Conservation (phyloP, 2,113 vertebrate genomes). For the Caracal caracal region DNA sequence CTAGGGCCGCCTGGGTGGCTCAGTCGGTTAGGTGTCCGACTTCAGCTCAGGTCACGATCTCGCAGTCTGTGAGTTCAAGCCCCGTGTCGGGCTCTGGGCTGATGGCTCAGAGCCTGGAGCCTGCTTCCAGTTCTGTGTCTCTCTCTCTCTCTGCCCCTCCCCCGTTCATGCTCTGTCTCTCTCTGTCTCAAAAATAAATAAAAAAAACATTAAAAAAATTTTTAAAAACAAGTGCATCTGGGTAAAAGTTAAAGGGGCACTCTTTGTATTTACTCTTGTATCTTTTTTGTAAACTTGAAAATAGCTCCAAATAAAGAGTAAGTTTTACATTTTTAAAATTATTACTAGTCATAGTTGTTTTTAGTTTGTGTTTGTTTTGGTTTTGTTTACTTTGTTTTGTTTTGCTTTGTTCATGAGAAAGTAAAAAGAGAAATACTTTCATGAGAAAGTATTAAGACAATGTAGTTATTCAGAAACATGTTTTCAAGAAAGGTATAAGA, state of each 20-base stretch:
- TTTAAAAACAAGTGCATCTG: accelerated
- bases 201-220: too few species aligned
- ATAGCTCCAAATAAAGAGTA: neutral
- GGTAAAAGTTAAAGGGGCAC: neutral
- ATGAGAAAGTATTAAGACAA: neutral
- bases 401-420: too few species aligned
- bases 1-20: too few species aligned
- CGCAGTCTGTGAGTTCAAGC: too few species aligned
- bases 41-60: too few species aligned
- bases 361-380: neutral
- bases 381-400: neutral
- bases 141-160: too few species aligned
- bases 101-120: too few species aligned
- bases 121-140: too few species aligned
- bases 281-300: neutral
- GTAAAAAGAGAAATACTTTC: neutral
- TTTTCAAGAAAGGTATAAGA: neutral
- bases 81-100: too few species aligned
- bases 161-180: too few species aligned
- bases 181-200: too few species aligned
- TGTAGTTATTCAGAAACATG: neutral
- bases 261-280: neutral
- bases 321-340: neutral
- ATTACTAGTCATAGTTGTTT: neutral
- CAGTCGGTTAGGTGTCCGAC: too few species aligned